Evolutionary conservation across 2,797 vertebrate species (phyloP), one percentile per base, ranked within the genome.

Genomic region (Periophthalmus magnuspinnatus): DNA sequence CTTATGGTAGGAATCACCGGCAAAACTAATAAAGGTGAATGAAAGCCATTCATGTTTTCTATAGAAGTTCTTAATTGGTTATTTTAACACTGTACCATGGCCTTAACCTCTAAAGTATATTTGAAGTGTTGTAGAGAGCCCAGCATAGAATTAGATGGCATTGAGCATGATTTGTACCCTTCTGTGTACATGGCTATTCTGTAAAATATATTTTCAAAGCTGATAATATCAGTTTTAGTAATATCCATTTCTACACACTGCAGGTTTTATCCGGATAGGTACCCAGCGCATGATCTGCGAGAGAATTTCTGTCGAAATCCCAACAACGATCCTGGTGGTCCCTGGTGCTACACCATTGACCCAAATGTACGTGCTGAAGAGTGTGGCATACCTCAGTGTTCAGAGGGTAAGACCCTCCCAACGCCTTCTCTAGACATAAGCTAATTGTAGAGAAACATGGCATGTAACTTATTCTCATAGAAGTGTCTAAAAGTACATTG

Each of bases 231-330:
- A 61, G 80, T 68, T 77, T 80, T 52, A 75, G 60, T 76, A 63
- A 83, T 66, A 75, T 68, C 56, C 28, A 32, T 76, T 68, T 84
- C 78, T 70, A 5, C 80, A 69, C 69, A 91, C 91, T 93, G 93
- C 88, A 97, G 94, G 93, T 92, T 89, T 85, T 88, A 88, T 82
- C 91, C 91, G 16, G 86, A 92, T 67, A 80, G 82, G 69, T 95
- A 96, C 93, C 95, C 94, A 79, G 93, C 85, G 78, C 96, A 95
- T 87, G 96, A 97, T 92, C 94, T 99, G 80, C 91, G 94, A 86
- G 95, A 96, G 89, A 99, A 99, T 92, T 97, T 96, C 91, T 99
- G 97, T 78, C 94, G 97, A 77, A 99, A 99, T 90, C 97, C 97
- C 65, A 94, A 95, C 88, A 96, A 96, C 78, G 96, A 97, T 84